Evolutionary conservation across 2,888 invertebrate species (phyloP).

Genomic region (Epistrophella euchroma): DNA sequence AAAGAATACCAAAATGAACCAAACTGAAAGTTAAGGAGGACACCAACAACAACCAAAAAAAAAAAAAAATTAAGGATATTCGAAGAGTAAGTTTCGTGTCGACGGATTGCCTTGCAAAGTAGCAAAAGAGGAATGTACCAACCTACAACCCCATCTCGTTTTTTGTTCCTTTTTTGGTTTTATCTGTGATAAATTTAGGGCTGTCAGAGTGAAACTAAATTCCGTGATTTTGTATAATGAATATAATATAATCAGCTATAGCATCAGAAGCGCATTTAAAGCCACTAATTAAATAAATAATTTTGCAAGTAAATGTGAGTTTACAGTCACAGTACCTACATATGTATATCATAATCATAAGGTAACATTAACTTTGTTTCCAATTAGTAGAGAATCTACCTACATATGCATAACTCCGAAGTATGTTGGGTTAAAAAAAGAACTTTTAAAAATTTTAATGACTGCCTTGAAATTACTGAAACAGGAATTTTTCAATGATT

Average conservation of each 20-base stretch:
- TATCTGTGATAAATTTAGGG: constrained; percentile 10
- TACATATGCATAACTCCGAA: not conserved
- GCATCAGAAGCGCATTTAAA: constrained; percentile 5
- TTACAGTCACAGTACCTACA: not conserved
- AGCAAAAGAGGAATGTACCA: not conserved
- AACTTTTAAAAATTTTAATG: not conserved
- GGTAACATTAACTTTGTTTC: not conserved
- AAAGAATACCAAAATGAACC: constrained; percentile 34
- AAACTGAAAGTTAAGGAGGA: constrained; percentile 30
- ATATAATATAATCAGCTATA: constrained; percentile 2
- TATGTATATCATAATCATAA: no score
- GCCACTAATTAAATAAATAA: constrained; percentile 34
- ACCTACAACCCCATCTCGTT: not conserved
- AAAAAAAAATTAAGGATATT: constrained; percentile 26
- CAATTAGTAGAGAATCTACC: constrained; percentile 6
- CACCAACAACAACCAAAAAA: constrained; percentile 19
- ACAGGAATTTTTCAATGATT: not conserved
- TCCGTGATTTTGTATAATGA: constrained; percentile 31
- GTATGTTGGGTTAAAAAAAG: not conserved
- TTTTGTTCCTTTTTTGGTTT: constrained; percentile 9
- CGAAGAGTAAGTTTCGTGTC: constrained; percentile 43
- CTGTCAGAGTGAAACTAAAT: constrained; percentile 34
- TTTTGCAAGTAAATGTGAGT: not conserved
- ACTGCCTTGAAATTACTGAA: not conserved
- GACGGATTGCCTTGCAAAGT: constrained; percentile 30